phyloP scores from a whole-genome alignment of 2,113 vertebrate species.

The Spea bombifrons region DNA sequence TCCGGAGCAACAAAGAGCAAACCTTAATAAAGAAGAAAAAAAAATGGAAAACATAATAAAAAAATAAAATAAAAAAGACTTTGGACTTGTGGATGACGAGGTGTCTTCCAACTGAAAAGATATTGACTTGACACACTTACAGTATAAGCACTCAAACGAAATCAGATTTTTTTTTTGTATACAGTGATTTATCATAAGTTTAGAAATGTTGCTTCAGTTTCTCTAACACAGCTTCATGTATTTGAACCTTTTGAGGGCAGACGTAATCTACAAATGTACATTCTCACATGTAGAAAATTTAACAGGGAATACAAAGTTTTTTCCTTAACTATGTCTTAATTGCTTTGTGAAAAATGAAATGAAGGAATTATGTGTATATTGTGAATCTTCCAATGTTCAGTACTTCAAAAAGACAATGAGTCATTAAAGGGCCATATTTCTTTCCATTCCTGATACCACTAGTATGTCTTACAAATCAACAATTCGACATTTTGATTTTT shows the following conservation, averaged over 20 bases:
- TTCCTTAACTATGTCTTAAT: conserved; percentile 67
- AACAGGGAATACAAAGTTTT: conserved; percentile 65
- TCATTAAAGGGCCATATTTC: conserved; percentile 57
- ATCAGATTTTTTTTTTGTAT: conserved; percentile 57
- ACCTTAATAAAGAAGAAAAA: not conserved
- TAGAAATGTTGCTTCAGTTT: conserved; percentile 72
- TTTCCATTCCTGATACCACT: conserved; percentile 75
- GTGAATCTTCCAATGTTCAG: conserved; percentile 75
- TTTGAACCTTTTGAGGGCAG: conserved; percentile 70
- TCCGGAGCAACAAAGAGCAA: conserved; percentile 71
- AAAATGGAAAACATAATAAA: conserved; percentile 57
- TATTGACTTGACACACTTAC: conserved; percentile 60
- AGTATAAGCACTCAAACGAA: conserved; percentile 63
- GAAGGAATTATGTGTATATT: conserved; percentile 69
- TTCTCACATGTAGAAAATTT: conserved; percentile 62
- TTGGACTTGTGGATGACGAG: conserved; percentile 61
- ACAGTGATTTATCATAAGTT: conserved; percentile 67
- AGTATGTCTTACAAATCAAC: conserved; percentile 74
- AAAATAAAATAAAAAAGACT: conserved; percentile 58
- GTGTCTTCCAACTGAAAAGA: conserved; percentile 67
- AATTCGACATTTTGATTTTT: conserved; percentile 90
- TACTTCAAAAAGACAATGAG: conserved; percentile 63
- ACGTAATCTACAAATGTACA: conserved; percentile 66
- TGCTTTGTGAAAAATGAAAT: conserved; percentile 63
- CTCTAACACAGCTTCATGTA: conserved; percentile 70